Conservation (phyloP, 2,113 vertebrate genomes). For the Tringa solitaria region DNA sequence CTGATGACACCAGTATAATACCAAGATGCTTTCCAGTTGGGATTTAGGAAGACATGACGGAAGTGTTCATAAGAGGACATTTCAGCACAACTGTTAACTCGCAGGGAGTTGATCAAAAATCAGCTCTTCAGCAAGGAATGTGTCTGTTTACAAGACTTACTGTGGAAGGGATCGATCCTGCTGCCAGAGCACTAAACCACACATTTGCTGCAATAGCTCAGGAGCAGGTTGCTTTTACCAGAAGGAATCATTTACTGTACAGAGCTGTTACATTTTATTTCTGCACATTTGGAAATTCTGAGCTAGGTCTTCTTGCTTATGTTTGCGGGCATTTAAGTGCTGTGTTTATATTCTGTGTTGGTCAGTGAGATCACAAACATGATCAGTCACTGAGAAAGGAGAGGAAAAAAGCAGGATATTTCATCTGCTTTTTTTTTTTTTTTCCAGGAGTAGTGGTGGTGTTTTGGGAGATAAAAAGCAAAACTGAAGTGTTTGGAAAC, state of each 20-base stretch:
- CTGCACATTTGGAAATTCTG: neutral
- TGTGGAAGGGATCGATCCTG: neutral
- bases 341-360: neutral
- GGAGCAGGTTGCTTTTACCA: neutral
- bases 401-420: neutral
- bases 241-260: neutral
- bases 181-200: neutral
- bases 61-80: neutral
- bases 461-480: neutral
- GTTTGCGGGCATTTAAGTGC: neutral
- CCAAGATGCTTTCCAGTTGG: slow-evolving; percentile 10
- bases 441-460: fast-evolving
- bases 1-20: slow-evolving; percentile 4
- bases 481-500: neutral
- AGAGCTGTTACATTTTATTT: neutral
- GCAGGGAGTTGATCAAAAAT: neutral
- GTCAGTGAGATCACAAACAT: neutral
- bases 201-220: neutral
- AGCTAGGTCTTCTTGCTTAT: neutral
- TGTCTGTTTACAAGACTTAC: neutral
- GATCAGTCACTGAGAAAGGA: neutral
- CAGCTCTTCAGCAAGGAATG: neutral
- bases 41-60: neutral
- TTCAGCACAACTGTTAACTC: neutral
- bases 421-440: neutral